Conservation (phyloP, 2,113 vertebrate genomes). For the Merops nubicus region DNA sequence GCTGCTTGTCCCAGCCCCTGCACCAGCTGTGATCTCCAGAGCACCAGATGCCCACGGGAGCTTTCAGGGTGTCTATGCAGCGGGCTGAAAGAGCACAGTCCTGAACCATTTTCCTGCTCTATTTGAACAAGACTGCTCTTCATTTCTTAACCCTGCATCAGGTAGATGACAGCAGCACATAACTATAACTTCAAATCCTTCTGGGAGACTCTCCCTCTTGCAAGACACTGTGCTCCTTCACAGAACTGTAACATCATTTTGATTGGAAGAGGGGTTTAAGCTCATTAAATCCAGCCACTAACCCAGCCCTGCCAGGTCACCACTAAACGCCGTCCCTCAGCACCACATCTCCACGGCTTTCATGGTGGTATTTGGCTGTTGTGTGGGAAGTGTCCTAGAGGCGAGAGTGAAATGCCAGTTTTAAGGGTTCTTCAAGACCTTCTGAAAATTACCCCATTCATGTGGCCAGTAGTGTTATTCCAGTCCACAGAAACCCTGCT, state of each 20-base stretch:
- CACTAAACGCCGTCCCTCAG: too few relatives aligned
- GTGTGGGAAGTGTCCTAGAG: not conserved
- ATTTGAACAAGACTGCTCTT: not conserved
- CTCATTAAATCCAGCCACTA: too few relatives aligned
- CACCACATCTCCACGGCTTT: not conserved
- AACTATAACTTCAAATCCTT: not conserved
- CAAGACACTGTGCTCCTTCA: not conserved
- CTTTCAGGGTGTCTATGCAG: not conserved
- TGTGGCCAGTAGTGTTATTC: not conserved
- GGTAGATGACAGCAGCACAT: not conserved
- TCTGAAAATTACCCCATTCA: not conserved
- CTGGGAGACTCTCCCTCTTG: not conserved
- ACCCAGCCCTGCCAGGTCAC: too few relatives aligned
- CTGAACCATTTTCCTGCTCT: not conserved
- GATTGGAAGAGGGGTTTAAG: too few relatives aligned
- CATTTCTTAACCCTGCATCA: not conserved
- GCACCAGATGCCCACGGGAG: conserved; percentile 8
- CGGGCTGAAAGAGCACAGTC: not conserved
- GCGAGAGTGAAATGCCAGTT: not conserved
- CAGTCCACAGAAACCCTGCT: not conserved
- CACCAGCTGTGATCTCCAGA: conserved; percentile 49
- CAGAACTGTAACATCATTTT: too few relatives aligned
- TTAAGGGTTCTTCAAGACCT: not conserved
- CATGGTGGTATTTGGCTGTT: not conserved
- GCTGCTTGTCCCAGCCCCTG: not conserved